Percentiles rank a stretch among this genome's conserved stretches.
Evolutionary conservation across 2,113 vertebrate species (phyloP).

Genomic region (Bubo bubo): DNA sequence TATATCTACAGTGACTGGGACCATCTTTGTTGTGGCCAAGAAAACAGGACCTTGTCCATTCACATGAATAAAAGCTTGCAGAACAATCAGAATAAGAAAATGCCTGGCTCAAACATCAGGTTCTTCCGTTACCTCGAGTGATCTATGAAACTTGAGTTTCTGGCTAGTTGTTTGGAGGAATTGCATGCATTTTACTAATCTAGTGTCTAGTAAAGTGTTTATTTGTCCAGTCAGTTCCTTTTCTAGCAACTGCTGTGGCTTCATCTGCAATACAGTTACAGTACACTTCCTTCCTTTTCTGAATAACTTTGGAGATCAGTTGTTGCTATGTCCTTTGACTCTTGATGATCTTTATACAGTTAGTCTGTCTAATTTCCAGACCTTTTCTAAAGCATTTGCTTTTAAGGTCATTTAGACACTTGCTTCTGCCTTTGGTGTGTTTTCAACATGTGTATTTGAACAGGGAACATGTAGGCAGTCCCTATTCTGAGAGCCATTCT

Average conservation of each 20-base stretch:
- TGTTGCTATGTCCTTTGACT: neutral
- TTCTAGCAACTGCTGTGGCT: neutral
- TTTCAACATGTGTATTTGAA: neutral
- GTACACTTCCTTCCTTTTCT: neutral
- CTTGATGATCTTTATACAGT: neutral
- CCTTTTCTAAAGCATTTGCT: neutral
- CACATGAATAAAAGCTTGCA: neutral
- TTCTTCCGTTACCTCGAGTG: neutral
- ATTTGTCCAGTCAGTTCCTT: neutral
- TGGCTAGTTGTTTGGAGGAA: neutral
- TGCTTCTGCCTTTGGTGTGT: neutral
- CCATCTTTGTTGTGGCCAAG: neutral
- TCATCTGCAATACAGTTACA: neutral
- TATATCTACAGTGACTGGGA: neutral
- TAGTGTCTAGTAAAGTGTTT: neutral
- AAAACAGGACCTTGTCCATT: neutral
- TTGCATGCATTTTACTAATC: neutral
- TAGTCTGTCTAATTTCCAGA: neutral
- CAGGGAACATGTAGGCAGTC: neutral
- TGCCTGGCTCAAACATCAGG: neutral
- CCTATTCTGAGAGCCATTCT: neutral
- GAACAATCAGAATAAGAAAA: neutral
- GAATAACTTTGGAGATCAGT: neutral
- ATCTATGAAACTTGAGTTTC: neutral
- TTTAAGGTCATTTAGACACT: neutral